Base-by-base conservation (phyloP, 2,888 invertebrate genomes). In the Drosophila niveifrons region DNA sequence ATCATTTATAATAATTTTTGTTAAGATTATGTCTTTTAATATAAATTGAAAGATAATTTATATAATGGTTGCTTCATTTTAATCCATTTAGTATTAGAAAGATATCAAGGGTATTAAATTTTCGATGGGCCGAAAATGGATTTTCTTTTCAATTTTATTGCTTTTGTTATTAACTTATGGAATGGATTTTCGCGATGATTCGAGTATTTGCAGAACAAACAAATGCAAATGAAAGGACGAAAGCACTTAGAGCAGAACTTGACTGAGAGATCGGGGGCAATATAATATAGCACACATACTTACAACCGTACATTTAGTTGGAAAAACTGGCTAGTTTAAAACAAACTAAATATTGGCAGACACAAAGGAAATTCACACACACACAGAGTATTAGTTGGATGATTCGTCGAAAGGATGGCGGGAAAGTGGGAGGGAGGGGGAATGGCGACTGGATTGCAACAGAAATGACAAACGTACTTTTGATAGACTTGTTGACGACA, bases 401-500 rank as follows among this genome's bases (percentile, higher is more conserved):
- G 28, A 31, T 34, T 11, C 3, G 36, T 36, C 11, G 31, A 31
- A 36, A 66, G 46, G 29, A 47, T 28, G n/a, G 23, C 15, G 47
- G 52, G 28, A 4, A 3, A 23, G 23, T 23, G 23, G 23, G 23
- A 23, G 23, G 23, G 23, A 23, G 57, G 23, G 58, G 11, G 29
- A 23, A 23, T 23, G 23, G 55, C n/a, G 55, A 36, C 23, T 53
- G 39, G 67, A 80, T 55, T 88, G 87, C 85, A 85, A 78, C 88
- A 78, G 74, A 80, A 86, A 86, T 89, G 89, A 89, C 86, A 84
- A 89, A 89, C 86, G 89, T 77, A 80, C 89, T 87, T 87, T 89
- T 86, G 89, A 86, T 86, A 86, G 89, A 86, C 86, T 85, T 85
- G 85, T 85, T 89, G 85, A 85, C 85, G 85, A 85, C 85, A 85